Evolutionary conservation across 1,140 invertebrate genomes (phyloP).

Genomic region (Gryllus bimaculatus): DNA sequence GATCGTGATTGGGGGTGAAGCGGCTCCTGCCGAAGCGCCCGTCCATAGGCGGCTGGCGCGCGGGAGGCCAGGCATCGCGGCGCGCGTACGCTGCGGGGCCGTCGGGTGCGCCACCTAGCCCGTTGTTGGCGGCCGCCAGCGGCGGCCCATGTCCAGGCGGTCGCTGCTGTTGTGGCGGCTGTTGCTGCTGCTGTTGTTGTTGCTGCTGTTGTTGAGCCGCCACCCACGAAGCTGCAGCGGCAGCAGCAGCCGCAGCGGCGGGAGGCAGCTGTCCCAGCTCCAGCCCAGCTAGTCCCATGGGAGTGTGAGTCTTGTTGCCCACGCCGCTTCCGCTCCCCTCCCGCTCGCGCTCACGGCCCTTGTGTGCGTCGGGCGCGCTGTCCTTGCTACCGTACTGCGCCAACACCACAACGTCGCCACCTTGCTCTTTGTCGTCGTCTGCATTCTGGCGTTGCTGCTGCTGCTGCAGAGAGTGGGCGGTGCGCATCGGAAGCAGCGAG

Average conservation of each 20-base stretch:
- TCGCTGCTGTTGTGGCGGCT: no score
- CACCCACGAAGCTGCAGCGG: neutral
- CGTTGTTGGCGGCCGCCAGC: no score
- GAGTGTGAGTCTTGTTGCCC: no score
- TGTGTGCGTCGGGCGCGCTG: neutral
- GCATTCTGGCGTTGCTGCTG: neutral
- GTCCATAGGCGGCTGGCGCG: neutral
- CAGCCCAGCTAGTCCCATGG: no score
- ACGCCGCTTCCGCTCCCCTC: neutral
- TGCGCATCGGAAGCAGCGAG: no score
- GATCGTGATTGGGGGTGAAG: no score
- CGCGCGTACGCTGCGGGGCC: no score
- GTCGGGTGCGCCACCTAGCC: no score
- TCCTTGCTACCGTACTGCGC: neutral
- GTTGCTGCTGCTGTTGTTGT: no score
- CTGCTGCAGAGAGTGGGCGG: neutral
- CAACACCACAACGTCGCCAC: constrained; percentile 1
- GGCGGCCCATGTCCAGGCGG: no score
- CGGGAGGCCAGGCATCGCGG: neutral
- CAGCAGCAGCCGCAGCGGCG: no score
- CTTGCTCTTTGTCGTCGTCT: constrained; percentile 7
- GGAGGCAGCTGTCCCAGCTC: no score
- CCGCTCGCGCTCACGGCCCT: neutral
- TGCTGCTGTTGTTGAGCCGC: neutral
- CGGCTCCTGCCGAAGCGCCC: neutral